These are phyloP conservation scores for Zenarchopterus dispar DNA, from an alignment of 2,797 vertebrate species.

Conservation along the genomic window DNA sequence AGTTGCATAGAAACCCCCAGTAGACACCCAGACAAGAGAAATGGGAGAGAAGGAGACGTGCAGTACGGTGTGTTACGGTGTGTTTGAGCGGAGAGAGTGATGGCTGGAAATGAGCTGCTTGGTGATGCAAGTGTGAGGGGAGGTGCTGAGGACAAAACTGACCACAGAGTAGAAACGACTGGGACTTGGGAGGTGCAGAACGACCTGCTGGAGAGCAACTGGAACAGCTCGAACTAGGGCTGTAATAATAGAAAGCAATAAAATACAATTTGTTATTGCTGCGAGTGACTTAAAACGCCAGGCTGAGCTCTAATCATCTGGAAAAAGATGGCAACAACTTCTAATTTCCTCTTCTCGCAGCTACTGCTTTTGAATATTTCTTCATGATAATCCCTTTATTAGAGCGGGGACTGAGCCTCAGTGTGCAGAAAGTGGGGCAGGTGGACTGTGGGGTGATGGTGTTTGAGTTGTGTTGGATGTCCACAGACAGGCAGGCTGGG, in stretches of 20 bases:
- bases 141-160: not conserved
- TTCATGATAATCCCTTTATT: not conserved
- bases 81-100: conserved; percentile 15
- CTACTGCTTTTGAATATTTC: not conserved
- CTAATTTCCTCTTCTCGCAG: too few species aligned
- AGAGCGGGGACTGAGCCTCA: not conserved
- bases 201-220: not conserved
- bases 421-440: conserved; percentile 17
- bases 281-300: too few species aligned
- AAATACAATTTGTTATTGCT: too few species aligned
- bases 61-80: conserved; percentile 9
- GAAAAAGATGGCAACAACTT: too few species aligned
- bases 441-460: conserved; percentile 46
- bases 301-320: too few species aligned
- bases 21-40: conserved; percentile 32
- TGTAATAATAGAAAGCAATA: too few species aligned
- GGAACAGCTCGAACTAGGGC: not conserved
- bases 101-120: conserved; percentile 38
- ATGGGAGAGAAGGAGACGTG: conserved; percentile 22
- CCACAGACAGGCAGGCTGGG: conserved; percentile 67
- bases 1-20: conserved; percentile 54
- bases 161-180: conserved; percentile 9
- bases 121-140: conserved; percentile 14
- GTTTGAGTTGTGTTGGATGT: conserved; percentile 46
- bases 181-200: not conserved